These are phyloP conservation scores for Pasiphila rectangulata DNA, from an alignment of 2,888 invertebrate genomes.

Conservation along the genomic window DNA sequence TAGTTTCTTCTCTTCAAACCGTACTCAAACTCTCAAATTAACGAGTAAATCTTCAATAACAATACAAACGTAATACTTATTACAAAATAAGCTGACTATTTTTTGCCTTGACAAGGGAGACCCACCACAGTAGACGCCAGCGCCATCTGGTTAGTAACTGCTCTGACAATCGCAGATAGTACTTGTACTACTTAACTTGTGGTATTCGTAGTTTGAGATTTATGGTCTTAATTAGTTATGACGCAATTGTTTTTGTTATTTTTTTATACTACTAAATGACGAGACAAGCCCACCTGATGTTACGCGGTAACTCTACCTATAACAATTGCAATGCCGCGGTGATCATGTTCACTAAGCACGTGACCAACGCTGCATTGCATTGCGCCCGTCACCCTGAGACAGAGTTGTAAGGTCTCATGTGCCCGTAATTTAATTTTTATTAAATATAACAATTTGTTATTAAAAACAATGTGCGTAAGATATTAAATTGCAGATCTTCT, in stretches of 20 bases:
- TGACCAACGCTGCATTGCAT: too few relatives aligned
- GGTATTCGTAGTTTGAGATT: constrained; percentile 38
- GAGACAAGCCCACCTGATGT: too few relatives aligned
- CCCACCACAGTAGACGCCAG: constrained; percentile 61
- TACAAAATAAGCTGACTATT: constrained; percentile 32
- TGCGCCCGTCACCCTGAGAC: too few relatives aligned
- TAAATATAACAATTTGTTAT: neutral
- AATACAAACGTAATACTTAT: constrained; percentile 17
- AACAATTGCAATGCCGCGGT: too few relatives aligned
- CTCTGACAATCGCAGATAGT: constrained; percentile 70
- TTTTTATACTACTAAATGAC: too few relatives aligned
- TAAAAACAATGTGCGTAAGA: too few relatives aligned
- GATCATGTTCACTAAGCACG: too few relatives aligned
- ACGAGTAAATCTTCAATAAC: constrained; percentile 13
- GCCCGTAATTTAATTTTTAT: neutral
- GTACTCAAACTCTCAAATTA: too few relatives aligned
- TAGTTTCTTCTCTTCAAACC: too few relatives aligned
- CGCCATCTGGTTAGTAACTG: constrained; percentile 75
- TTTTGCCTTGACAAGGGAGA: constrained; percentile 50
- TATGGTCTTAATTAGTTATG: constrained; percentile 30
- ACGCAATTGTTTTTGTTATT: constrained; percentile 23
- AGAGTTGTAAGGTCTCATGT: too few relatives aligned
- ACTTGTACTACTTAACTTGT: constrained; percentile 41
- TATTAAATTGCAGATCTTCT: too few relatives aligned
- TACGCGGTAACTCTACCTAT: too few relatives aligned